A percentile compares a stretch with the other conserved stretches of the same genome.
Conservation (phyloP, 2,797 vertebrate genomes). For the Phoxinus dragarum region DNA sequence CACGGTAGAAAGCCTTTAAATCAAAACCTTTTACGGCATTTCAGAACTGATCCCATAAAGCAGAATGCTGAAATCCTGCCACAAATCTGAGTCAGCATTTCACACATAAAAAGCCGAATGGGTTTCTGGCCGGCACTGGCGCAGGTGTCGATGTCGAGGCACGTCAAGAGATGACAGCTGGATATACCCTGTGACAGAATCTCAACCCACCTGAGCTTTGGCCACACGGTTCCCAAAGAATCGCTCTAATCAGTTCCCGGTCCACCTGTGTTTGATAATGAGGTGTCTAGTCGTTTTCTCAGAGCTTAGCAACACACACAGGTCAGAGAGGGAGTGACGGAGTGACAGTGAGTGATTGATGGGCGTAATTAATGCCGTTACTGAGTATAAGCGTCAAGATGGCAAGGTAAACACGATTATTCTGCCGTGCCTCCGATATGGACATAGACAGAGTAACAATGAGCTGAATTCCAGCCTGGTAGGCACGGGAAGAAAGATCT, state of each 20-base stretch:
- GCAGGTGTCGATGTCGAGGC: background rate
- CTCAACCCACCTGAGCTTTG: background rate
- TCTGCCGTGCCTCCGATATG: conserved; percentile 40
- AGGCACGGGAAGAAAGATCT: conserved; percentile 46
- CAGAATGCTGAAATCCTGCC: conserved; percentile 22
- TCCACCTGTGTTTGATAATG: conserved; percentile 47
- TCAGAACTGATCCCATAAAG: conserved; percentile 42
- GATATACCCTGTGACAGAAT: background rate
- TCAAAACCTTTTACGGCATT: conserved; percentile 39
- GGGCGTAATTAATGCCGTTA: conserved; percentile 54
- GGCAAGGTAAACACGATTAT: conserved; percentile 53
- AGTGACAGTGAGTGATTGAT: conserved; percentile 56
- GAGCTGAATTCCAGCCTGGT: conserved; percentile 53
- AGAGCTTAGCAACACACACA: conserved; percentile 20
- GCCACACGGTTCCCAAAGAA: background rate
- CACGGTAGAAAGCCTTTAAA: conserved; percentile 35
- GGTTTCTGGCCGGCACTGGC: background rate
- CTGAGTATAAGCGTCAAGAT: conserved; percentile 35
- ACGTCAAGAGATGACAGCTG: background rate
- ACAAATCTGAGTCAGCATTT: conserved; percentile 40
- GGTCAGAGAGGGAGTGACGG: conserved; percentile 11
- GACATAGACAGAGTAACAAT: conserved; percentile 51
- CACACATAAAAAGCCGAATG: conserved; percentile 2
- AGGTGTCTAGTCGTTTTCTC: conserved; percentile 47
- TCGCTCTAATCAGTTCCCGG: conserved; percentile 14